Percentiles rank a stretch among this genome's conserved stretches.
Evolutionary conservation across 2,113 vertebrate genomes (phyloP).

Genomic region (Phylloscopus trochilus): DNA sequence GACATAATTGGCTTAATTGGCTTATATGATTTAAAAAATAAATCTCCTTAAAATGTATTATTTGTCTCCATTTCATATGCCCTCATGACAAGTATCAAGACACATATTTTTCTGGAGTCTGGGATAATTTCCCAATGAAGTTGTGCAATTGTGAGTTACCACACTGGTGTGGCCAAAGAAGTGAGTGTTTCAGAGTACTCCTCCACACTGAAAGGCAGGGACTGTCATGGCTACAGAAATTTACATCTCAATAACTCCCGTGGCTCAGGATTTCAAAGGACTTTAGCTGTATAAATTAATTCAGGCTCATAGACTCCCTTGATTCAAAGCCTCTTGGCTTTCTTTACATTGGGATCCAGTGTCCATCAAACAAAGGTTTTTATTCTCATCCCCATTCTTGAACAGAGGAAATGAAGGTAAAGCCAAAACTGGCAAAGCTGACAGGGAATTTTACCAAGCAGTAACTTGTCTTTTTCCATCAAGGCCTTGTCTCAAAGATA

Average conservation of each 20-base stretch:
- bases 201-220: background rate
- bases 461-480: background rate
- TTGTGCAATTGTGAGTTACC: background rate
- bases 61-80: background rate
- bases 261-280: background rate
- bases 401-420: background rate
- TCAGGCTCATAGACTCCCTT: background rate
- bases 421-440: background rate
- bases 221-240: background rate
- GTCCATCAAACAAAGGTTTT: background rate
- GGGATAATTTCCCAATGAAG: background rate
- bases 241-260: background rate
- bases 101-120: background rate
- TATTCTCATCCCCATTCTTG: rapidly evolving
- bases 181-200: background rate
- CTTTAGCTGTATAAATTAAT: background rate
- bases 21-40: background rate
- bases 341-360: background rate
- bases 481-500: background rate
- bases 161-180: background rate
- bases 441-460: background rate
- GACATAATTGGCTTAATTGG: background rate
- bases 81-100: too few species aligned
- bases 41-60: background rate
- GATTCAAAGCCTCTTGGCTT: background rate